Conservation (phyloP, 2,888 invertebrate species). For the Chrysotoxum bicinctum region DNA sequence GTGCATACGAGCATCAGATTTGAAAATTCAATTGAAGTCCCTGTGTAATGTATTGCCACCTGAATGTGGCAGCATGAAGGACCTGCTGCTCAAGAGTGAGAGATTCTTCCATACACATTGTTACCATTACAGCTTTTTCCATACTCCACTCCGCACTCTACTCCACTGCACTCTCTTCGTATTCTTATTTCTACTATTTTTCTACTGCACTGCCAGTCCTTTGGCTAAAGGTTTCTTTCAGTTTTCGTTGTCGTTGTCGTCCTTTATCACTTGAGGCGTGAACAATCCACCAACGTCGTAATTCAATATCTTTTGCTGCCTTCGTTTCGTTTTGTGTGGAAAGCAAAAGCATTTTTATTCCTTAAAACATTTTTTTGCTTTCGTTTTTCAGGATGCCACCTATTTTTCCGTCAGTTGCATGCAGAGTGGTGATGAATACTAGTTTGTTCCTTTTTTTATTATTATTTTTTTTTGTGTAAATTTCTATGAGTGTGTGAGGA, state of each 20-base stretch:
- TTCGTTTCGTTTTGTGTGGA: conserved; percentile 6
- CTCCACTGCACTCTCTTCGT: neutral
- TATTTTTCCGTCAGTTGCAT: conserved; percentile 71
- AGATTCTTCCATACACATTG: conserved; percentile 42
- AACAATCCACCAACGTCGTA: conserved; percentile 68
- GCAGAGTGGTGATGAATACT: conserved; percentile 69
- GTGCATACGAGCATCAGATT: conserved; percentile 71
- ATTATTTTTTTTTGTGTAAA: neutral
- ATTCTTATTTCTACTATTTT: conserved; percentile 10
- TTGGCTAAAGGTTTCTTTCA: conserved; percentile 43
- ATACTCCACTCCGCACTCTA: neutral
- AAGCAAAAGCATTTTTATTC: conserved; percentile 20
- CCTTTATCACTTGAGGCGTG: conserved; percentile 70
- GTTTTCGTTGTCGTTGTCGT: conserved; percentile 41
- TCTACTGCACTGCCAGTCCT: conserved; percentile 7
- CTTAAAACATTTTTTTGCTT: neutral
- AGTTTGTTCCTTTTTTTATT: conserved; percentile 18
- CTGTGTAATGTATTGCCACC: conserved; percentile 61
- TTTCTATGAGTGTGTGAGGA: neutral
- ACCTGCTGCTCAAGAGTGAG: conserved; percentile 12
- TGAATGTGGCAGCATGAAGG: conserved; percentile 42
- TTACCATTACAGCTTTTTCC: conserved; percentile 57
- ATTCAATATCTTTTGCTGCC: conserved; percentile 67
- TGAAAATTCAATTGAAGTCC: conserved; percentile 69
- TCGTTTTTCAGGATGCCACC: conserved; percentile 32